Base-by-base conservation (phyloP, 2,797 vertebrate genomes). In the Remorina albescens region DNA sequence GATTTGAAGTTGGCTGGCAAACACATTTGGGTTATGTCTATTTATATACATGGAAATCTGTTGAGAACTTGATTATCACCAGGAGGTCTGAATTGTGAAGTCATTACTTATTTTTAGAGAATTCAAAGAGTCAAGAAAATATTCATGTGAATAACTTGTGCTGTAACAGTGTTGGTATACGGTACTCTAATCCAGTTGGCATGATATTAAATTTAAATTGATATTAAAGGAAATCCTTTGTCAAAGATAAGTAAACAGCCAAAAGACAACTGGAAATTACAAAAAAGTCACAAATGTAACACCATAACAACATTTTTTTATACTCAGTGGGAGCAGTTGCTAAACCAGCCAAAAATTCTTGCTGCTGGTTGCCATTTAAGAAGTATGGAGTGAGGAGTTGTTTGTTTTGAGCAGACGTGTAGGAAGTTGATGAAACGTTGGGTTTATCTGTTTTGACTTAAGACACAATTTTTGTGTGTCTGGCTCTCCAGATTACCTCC, bases 21-120 rank as follows among this genome's bases (percentile, higher is more conserved):
- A 49, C 30, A 63, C 32, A 54, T 64, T 63, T 36, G 23, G 8
- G 50, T 39, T n/a, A 67, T 69, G 44, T 68, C 4, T 55, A 36
- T 79, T 80, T 55, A 62, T 72, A 57, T 71, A 59, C 34, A 36
- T n/a, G 61, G 12, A 71, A 50, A 18, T 51, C 19, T 50, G 49
- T 70, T 61, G 54, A 74, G 18, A 34, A 15, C 44, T 53, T 63
- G 21, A 49, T 71, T 67, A 67, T 56, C 47, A 36, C 2, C 25
- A 39, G 21, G 50, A 51, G 8, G 4, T 26, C 10, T 55, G 10
- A 41, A 51, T 19, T 63, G 32, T 23, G 37, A 66, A 53, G 36
- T 19, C 46, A 34, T 25, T 12, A 6, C 2, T 21, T 47, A n/a
- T 12, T 25, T 12, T 47, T 47, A 21, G 8, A 21, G 8, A 21